Percentiles rank a stretch among this genome's conserved stretches.
These are phyloP conservation scores for Alaudala cheleensis DNA, from an alignment of 2,113 vertebrate species.

Conservation along the genomic window DNA sequence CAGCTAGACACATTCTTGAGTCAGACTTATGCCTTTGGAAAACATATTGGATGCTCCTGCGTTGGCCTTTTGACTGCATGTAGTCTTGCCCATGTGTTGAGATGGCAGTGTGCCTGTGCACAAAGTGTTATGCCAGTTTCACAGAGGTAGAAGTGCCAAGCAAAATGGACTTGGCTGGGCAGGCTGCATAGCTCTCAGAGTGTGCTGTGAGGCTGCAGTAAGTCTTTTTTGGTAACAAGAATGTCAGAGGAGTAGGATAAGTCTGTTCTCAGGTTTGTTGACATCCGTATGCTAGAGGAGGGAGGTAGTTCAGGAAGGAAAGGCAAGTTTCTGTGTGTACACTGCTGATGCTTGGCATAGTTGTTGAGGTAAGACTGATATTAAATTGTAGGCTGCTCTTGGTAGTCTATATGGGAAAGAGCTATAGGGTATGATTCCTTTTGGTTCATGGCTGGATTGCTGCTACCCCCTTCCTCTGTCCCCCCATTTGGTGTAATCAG, in stretches of 20 bases:
- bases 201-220: conserved; percentile 12
- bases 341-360: not conserved
- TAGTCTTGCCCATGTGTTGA: conserved; percentile 54
- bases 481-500: not conserved
- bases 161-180: conserved; percentile 66
- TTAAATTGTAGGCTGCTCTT: not conserved
- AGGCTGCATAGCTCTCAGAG: not conserved
- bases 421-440: not conserved
- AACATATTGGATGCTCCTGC: not conserved
- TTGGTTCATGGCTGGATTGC: not conserved
- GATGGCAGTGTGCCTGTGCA: conserved; percentile 53
- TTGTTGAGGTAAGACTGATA: not conserved
- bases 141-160: conserved; percentile 56
- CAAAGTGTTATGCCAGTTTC: conserved; percentile 56
- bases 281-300: not conserved
- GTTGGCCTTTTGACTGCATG: conserved; percentile 21
- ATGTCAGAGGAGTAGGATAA: conserved; percentile 13
- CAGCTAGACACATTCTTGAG: conserved; percentile 25
- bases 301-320: not conserved
- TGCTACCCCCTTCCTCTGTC: not conserved
- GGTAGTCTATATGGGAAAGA: not conserved
- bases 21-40: conserved; percentile 22
- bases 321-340: not conserved
- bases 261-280: conserved; percentile 45
- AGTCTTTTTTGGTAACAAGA: conserved; percentile 50